Evolutionary conservation across 2,888 invertebrate species (phyloP).

Genomic region (Acrobasis consociella): DNA sequence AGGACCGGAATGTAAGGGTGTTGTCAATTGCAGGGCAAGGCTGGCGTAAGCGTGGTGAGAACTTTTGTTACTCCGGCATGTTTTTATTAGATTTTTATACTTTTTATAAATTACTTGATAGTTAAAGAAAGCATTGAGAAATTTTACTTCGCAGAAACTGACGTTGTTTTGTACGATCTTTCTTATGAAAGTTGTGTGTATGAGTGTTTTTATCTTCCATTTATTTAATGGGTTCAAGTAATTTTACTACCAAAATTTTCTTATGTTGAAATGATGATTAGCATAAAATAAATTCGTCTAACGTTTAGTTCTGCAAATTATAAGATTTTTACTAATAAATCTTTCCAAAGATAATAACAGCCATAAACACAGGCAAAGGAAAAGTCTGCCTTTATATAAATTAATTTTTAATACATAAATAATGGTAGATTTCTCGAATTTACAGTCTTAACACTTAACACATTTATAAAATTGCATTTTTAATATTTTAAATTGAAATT

Average conservation of each 20-base stretch:
- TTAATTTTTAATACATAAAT: not conserved
- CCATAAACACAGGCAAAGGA: not conserved
- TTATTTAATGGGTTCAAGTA: not conserved
- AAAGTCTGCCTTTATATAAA: not conserved
- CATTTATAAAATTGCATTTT: constrained; percentile 2
- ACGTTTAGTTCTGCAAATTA: not conserved
- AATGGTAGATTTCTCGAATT: not conserved
- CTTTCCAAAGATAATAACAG: not conserved
- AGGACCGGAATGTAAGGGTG: constrained; percentile 45
- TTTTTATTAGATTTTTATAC: constrained; percentile 35
- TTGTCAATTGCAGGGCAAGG: constrained; percentile 71
- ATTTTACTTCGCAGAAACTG: not conserved
- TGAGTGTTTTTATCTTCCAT: constrained; percentile 7
- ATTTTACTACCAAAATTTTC: not conserved
- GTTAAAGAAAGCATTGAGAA: not conserved
- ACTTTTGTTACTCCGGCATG: constrained; percentile 66
- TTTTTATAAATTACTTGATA: constrained; percentile 9
- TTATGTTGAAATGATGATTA: not conserved
- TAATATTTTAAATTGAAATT: not conserved
- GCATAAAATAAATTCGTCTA: not conserved
- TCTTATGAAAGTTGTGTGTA: not conserved
- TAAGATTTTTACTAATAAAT: not conserved
- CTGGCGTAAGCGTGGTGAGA: constrained; percentile 77
- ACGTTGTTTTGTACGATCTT: not conserved
- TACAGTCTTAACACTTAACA: not conserved